A percentile compares a stretch with the other conserved stretches of the same genome.
These are phyloP conservation scores for Strix aluco DNA, from an alignment of 2,113 vertebrate genomes.

Conservation along the genomic window DNA sequence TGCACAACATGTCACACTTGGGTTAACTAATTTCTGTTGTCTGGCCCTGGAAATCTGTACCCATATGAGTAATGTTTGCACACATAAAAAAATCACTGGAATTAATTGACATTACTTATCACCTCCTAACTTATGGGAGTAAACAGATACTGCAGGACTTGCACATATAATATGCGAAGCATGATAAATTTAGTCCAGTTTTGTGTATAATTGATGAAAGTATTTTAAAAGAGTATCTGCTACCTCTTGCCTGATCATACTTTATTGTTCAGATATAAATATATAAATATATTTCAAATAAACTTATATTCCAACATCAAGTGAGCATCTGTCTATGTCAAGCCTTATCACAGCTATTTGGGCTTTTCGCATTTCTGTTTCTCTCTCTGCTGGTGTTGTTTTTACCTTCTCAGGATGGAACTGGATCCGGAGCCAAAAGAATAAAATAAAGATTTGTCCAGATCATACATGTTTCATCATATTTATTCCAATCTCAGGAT, in stretches of 20 bases:
- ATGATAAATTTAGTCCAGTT: neutral
- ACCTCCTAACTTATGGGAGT: neutral
- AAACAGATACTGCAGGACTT: neutral
- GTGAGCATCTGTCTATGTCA: neutral
- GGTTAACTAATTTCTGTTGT: neutral
- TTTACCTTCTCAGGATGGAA: slow-evolving; percentile 13
- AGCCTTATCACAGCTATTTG: neutral
- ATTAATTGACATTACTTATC: neutral
- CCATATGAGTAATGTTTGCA: neutral
- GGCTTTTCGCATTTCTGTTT: neutral
- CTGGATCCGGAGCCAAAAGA: neutral
- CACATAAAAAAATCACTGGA: neutral
- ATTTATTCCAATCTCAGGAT: slow-evolving; percentile 25
- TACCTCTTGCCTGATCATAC: neutral
- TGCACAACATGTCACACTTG: neutral
- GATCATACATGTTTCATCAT: neutral
- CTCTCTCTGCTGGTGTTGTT: neutral
- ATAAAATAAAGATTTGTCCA: slow-evolving; percentile 4
- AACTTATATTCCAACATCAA: neutral
- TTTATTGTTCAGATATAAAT: neutral
- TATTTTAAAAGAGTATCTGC: neutral
- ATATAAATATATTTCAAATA: neutral
- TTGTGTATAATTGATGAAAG: neutral
- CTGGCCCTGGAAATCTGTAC: neutral
- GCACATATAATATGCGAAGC: neutral